Base-by-base conservation (phyloP, 30 jellyfish, hydroid and myxozoan genomes). In the Turritopsis dohrnii region DNA sequence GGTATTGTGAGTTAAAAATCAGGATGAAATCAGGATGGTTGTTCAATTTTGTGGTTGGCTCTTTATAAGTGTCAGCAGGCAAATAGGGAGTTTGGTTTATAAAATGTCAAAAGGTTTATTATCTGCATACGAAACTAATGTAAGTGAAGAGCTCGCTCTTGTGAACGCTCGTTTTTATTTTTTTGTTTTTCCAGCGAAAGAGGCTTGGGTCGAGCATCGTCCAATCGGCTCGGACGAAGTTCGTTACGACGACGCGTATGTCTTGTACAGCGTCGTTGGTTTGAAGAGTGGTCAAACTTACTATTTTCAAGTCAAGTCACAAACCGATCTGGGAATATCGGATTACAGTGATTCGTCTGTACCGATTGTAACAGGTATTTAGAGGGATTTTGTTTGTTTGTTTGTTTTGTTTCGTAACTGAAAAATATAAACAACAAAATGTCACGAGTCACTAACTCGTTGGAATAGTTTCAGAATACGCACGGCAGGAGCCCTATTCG, bases 301-400 rank as follows among this genome's bases (percentile, higher is more conserved):
- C 89, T 80, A 85, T 65, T 94, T 94, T 82, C 80, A 95, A n/a
- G 90, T 94, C 16, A 54, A 75, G 21, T 90, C 96, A 20, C 89
- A 25, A 22, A 94, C 96, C 69, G 69, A 71, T 65, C 53, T 81
- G 29, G 99, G 99, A 20, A 83, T 86, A 3, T 94, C 99, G 1
- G 76, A 79, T 0, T 89, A 90, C 16, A 89, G 99, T 29, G 90
- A 80, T 1, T 71, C 85, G 18, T 84, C 97, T 29, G 75, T 23
- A 21, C 82, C 92, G 23, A 69, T 88, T 23, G 65, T 60, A 24
- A 83, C 99, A 82, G 96, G 99, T 94, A 86, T 74, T 16, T 22
- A 28, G 16, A 74, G 60, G 7, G 72, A 74, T 29, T 73, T 41
- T 0, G 9, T 52, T 71, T 0, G 29, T 0, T 24, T 65, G 16